Conservation (phyloP, 2,797 vertebrate genomes). For the Paguma larvata region DNA sequence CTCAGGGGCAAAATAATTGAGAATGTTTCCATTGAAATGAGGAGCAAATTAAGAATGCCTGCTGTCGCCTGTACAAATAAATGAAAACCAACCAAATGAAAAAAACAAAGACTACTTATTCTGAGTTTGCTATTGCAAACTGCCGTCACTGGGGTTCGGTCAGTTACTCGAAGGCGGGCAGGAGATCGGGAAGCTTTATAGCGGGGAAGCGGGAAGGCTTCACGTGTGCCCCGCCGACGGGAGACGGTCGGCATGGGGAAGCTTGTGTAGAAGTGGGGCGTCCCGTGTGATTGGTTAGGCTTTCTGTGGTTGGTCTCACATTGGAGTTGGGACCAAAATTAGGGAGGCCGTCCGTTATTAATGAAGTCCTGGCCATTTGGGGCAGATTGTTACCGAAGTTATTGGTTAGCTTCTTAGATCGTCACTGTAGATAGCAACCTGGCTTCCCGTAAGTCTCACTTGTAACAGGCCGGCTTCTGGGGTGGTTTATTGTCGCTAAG, state of each 20-base stretch:
- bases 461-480: background rate
- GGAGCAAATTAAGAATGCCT: background rate
- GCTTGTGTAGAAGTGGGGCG: background rate
- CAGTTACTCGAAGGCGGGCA: background rate
- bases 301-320: background rate
- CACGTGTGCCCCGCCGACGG: rapidly evolving
- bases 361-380: background rate
- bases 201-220: background rate
- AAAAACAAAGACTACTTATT: background rate
- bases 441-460: background rate
- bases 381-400: background rate
- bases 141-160: background rate
- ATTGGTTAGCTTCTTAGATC: background rate
- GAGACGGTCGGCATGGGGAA: background rate
- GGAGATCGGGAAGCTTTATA: background rate
- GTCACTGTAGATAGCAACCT: background rate
- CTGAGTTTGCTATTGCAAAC: background rate
- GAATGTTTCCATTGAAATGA: background rate
- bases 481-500: background rate
- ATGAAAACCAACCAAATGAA: background rate
- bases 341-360: background rate
- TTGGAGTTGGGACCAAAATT: background rate
- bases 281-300: background rate
- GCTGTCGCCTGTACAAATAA: background rate
- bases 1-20: background rate